Evolutionary conservation across 2,888 invertebrate species (phyloP), one percentile per base, ranked within the genome.

Genomic region (Clepsis dumicolana): DNA sequence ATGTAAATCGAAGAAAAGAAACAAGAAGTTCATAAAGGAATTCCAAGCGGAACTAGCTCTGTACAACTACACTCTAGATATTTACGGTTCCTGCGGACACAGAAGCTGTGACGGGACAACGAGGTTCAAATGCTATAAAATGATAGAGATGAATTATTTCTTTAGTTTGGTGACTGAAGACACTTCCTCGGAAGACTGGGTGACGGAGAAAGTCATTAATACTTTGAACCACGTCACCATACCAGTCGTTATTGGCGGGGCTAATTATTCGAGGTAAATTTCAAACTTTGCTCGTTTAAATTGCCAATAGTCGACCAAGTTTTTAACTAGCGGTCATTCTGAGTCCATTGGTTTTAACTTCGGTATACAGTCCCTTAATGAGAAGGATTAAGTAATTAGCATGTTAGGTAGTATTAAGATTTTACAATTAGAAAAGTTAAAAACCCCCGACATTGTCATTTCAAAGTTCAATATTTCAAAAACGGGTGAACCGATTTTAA

Each of bases 91-190:
- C 0, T 91, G 91, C 70, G 86, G 88, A 35, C 76, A 81, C 7
- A 80, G 74, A 0, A 86, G 82, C 68, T 91, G 91, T 70, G 82
- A 83, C 0, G 78, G 77, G 14, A 78, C 81, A 0, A 73, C 76
- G 41, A 72, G 80, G 1, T 64, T 70, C 1, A 83, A 83, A 48
- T 92, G 91, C 57, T 80, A 84, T 25, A 84, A 86, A 44, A 76
- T 86, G 72, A 76, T 91, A 8, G 89, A 91, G 57, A 83, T 76
- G 18, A 73, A 83, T 1, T 92, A 92, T 73, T 88, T 77, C 72
- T 91, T 91, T 60, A 85, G 86, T 70, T 70, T 92, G n/a, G 82
- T 89, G 12, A 50, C 90, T 18, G 92, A 92, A 76, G 90, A 91
- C 61, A 79, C 83, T 0, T 72, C 82, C 18, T 70, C 81, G 5